Base-by-base conservation (phyloP, 2,888 invertebrate species). In the Mesopsocus fuscifrons region DNA sequence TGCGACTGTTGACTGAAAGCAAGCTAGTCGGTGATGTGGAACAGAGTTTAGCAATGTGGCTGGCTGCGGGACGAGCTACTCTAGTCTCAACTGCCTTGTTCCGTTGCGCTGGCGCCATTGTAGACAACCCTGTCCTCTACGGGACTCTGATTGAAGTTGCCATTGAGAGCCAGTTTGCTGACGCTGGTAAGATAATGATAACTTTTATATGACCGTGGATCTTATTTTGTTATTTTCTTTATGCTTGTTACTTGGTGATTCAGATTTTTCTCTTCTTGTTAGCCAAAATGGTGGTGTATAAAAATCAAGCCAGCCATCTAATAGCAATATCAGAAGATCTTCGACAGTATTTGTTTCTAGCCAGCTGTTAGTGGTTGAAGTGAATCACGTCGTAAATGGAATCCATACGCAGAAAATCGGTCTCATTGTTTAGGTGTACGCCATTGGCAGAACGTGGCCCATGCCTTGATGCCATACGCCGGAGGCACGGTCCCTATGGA, bases 91-190 rank as follows among this genome's bases (percentile, higher is more conserved):
- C 61, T 48, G 63, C 63, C 11, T 53, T 71, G 33, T 55, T 72
- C 17, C 56, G 60, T 44, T 62, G 64, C 5, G 53, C 67, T 30
- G 65, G 65, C 17, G 53, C 61, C 23, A 57, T 61, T 31, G 60
- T 71, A 18, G 59, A 56, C 31, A 63, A 67, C 42, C 58, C 64
- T 16, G 62, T 65, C 17, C 56, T 61, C 30, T 56, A 69, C 6
- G 68, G 67, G 13, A 60, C 61, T 41, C 52, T 73, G 4, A 60
- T 67, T 50, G 73, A 74, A 54, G 59, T 62, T 22, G 63, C 65
- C 1, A 57, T 72, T 15, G 60, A 61, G 23, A 64, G 67, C 45
- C 71, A 68, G 53, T 73, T 72, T 52, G 60, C 61, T 41, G 67
- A 65, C 49, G 62, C 60, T 51, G 64, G 70, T 68, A 55, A 51